phyloP scores from a whole-genome alignment of 2,888 invertebrate species.

The Oligia strigilis region DNA sequence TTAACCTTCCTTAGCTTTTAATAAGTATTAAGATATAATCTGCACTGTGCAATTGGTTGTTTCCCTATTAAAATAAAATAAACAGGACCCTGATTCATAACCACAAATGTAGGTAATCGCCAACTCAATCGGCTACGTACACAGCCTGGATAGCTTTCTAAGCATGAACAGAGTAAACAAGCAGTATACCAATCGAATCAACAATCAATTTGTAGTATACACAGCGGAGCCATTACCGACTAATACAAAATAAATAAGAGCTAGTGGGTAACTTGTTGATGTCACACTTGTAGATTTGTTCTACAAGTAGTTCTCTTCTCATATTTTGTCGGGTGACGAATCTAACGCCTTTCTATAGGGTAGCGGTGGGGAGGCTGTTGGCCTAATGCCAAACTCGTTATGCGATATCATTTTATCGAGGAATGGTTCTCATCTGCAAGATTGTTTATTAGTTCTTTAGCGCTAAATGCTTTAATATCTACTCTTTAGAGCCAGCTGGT shows the following conservation, averaged over 20 bases:
- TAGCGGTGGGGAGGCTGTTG: constrained; percentile 17
- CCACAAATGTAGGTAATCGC: neutral
- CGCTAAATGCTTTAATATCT: neutral
- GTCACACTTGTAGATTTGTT: constrained; percentile 49
- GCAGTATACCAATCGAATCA: constrained; percentile 26
- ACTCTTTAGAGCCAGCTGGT: neutral
- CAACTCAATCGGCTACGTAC: neutral
- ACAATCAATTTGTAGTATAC: constrained; percentile 27
- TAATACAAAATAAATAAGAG: constrained; percentile 22
- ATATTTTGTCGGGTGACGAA: constrained; percentile 26
- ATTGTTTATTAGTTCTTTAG: neutral
- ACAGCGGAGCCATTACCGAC: constrained; percentile 14
- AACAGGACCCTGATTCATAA: neutral
- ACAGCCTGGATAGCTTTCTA: constrained; percentile 16
- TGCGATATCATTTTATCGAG: constrained; percentile 20
- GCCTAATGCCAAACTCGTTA: constrained; percentile 36
- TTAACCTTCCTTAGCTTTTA: neutral
- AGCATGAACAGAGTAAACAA: constrained; percentile 14
- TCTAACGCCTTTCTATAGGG: neutral
- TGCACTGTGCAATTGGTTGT: neutral
- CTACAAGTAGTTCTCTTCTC: constrained; percentile 42
- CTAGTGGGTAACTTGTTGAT: constrained; percentile 50
- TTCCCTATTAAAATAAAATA: neutral
- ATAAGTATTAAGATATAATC: neutral
- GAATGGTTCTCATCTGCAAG: constrained; percentile 18